A percentile compares a stretch with the other conserved stretches of the same genome.
phyloP scores from a whole-genome alignment of 2,888 invertebrate genomes.

The Andrena fulva region DNA sequence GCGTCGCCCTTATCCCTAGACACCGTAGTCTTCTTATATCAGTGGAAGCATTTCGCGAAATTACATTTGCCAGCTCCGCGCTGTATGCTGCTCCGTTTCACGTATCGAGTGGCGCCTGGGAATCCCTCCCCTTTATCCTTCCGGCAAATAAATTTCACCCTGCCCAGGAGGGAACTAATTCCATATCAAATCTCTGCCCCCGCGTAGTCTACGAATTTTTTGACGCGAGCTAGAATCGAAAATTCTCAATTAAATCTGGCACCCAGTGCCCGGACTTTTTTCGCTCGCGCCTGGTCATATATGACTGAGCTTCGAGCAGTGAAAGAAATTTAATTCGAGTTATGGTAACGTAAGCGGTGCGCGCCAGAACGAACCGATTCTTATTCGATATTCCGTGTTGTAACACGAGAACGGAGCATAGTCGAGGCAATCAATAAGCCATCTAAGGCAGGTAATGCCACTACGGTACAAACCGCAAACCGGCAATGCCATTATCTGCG shows the following conservation, averaged over 20 bases:
- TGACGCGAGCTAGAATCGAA: neutral
- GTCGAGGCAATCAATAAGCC: conserved; percentile 74
- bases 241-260: neutral
- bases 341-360: neutral
- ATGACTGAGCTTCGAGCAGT: neutral
- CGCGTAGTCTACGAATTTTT: neutral
- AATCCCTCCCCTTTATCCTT: conserved; percentile 34
- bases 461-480: conserved; percentile 71
- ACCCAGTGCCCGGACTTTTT: neutral
- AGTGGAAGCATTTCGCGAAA: conserved; percentile 81
- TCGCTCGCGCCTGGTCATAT: neutral
- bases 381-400: conserved; percentile 62
- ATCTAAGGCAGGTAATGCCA: conserved; percentile 72
- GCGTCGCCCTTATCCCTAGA: conserved; percentile 66
- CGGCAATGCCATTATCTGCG: conserved; percentile 71
- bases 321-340: neutral
- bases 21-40: conserved; percentile 79
- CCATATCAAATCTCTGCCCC: conserved; percentile 24
- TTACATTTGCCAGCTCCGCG: conserved; percentile 77
- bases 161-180: conserved; percentile 18
- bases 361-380: conserved; percentile 33
- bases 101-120: conserved; percentile 62
- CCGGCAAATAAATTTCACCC: conserved; percentile 37
- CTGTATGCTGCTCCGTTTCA: conserved; percentile 53
- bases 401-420: conserved; percentile 60